Conservation (phyloP, 2,888 invertebrate genomes). For the Drosophila pegasa region DNA sequence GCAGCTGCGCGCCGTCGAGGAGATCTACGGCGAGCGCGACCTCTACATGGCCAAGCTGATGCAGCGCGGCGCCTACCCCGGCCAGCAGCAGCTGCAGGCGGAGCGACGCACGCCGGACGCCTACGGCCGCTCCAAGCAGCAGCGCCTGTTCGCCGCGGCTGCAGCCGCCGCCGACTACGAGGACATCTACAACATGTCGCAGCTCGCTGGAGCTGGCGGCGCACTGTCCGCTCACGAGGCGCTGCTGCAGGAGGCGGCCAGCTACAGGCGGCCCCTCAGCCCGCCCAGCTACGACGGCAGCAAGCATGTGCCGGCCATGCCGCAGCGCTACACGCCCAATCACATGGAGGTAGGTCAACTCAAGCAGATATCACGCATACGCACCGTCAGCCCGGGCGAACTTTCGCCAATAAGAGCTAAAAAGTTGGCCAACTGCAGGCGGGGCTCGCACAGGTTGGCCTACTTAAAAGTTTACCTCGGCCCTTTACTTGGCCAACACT, state of each 20-base stretch:
- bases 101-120: conserved; percentile 94
- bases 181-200: conserved; percentile 88
- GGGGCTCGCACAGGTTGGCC: conserved; percentile 1
- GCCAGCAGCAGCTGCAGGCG: conserved; percentile 76
- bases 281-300: conserved; percentile 86
- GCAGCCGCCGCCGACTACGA: conserved; percentile 88
- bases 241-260: conserved; percentile 84
- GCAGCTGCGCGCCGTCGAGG: conserved; percentile 79
- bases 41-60: conserved; percentile 84
- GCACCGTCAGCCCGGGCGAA: no score
- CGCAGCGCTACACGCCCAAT: conserved; percentile 83
- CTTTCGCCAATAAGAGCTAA: conserved; percentile 37
- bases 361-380: conserved; percentile 10
- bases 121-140: conserved; percentile 89
- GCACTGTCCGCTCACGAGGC: conserved; percentile 81
- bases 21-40: conserved; percentile 84
- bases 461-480: conserved; percentile 34
- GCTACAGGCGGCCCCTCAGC: conserved; percentile 88
- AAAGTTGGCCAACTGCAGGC: conserved; percentile 30
- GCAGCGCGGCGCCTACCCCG: conserved; percentile 78
- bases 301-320: conserved; percentile 83
- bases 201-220: conserved; percentile 68
- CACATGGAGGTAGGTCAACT: conserved; percentile 83
- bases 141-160: conserved; percentile 84
- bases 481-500: conserved; percentile 30